Percentiles rank a stretch among this genome's conserved stretches.
These are phyloP conservation scores for Holacanthella duospinosa DNA, from an alignment of 2,888 invertebrate species.

Conservation along the genomic window DNA sequence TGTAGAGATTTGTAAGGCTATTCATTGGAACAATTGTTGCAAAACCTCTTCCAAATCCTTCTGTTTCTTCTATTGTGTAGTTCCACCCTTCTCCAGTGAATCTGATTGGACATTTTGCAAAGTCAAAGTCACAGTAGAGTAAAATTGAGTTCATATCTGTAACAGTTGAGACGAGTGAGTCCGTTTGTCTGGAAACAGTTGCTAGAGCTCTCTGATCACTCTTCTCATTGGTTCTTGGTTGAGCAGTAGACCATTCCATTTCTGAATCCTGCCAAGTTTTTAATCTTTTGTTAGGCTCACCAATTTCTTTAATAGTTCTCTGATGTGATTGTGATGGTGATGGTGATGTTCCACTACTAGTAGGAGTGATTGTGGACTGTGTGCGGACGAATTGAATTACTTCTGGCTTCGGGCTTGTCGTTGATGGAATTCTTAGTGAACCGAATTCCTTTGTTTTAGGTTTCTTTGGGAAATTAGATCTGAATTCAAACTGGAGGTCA, in stretches of 20 bases:
- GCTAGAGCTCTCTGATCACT: too few species aligned
- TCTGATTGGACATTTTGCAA: slow-evolving; percentile 36
- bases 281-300: too few species aligned
- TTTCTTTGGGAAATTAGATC: slow-evolving; percentile 16
- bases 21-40: slow-evolving; percentile 22
- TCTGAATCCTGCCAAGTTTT: too few species aligned
- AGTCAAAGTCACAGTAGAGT: slow-evolving; percentile 38
- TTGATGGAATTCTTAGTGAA: background rate
- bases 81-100: slow-evolving; percentile 36
- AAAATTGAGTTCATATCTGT: slow-evolving; percentile 33
- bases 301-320: too few species aligned
- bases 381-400: background rate
- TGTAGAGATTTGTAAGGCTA: slow-evolving; percentile 28
- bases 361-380: background rate
- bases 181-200: slow-evolving; percentile 6
- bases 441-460: background rate
- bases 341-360: background rate
- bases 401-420: background rate
- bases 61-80: slow-evolving; percentile 33
- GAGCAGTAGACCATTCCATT: too few species aligned
- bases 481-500: slow-evolving; percentile 21
- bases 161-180: slow-evolving; percentile 30
- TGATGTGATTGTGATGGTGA: too few species aligned
- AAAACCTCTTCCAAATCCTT: slow-evolving; percentile 35
- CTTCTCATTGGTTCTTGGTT: too few species aligned